Percentiles rank a stretch among this genome's conserved stretches.
Conservation (phyloP, 2,797 vertebrate genomes). For the Poecilia picta region DNA sequence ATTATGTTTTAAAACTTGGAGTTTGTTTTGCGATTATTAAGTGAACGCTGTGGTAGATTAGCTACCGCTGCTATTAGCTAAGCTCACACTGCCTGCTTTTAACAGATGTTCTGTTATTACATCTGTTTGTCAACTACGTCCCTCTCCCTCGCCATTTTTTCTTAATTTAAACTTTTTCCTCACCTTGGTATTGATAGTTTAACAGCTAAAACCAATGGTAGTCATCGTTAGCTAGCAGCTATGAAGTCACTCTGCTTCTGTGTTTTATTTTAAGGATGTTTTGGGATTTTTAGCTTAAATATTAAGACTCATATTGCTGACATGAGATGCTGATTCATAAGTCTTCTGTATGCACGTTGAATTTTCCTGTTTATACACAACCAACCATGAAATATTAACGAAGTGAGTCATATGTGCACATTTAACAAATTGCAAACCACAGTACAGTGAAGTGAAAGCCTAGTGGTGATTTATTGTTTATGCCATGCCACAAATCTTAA, state of each 20-base stretch:
- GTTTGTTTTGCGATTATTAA: too few relatives aligned
- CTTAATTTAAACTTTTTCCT: too few relatives aligned
- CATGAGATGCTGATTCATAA: constrained; percentile 26
- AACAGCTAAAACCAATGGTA: too few relatives aligned
- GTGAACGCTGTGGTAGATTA: too few relatives aligned
- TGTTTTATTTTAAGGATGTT: constrained; percentile 2
- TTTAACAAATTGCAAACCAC: constrained; percentile 31
- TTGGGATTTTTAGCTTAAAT: constrained; percentile 24
- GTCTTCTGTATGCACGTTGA: constrained; percentile 30
- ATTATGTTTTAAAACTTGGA: too few relatives aligned
- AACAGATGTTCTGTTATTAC: too few relatives aligned
- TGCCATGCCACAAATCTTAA: background rate
- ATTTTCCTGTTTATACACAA: constrained; percentile 34
- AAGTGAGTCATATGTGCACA: constrained; percentile 19
- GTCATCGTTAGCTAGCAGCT: too few relatives aligned
- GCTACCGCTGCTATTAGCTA: too few relatives aligned
- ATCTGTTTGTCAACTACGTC: too few relatives aligned
- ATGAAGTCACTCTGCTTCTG: background rate
- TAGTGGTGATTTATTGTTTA: background rate
- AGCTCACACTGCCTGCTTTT: too few relatives aligned
- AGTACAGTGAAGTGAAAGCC: background rate
- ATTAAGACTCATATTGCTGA: constrained; percentile 37
- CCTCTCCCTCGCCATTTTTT: too few relatives aligned
- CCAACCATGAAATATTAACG: constrained; percentile 39
- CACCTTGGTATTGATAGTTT: too few relatives aligned